Evolutionary conservation across 2,797 vertebrate genomes (phyloP).

Genomic region (Odontamblyopus lacepedii): DNA sequence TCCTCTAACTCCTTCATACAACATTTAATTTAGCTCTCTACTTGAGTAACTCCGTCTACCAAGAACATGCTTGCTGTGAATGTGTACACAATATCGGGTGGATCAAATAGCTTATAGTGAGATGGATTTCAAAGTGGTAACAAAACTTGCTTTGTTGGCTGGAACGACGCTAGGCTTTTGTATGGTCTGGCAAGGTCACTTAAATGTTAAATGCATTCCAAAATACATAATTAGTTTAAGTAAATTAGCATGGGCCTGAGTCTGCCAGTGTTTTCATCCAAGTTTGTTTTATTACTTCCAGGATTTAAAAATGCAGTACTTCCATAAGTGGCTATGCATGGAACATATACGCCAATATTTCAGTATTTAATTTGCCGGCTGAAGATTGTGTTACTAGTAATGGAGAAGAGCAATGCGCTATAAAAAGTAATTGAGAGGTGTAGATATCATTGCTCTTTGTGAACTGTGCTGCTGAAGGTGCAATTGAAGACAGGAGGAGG

Average conservation of each 20-base stretch:
- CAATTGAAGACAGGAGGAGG: constrained; percentile 24
- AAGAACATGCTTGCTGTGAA: constrained; percentile 23
- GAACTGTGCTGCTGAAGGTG: constrained; percentile 22
- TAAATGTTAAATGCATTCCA: constrained; percentile 8
- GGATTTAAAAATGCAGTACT: not conserved
- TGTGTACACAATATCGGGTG: constrained; percentile 39
- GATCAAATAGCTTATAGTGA: constrained; percentile 48
- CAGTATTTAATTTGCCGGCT: constrained; percentile 6
- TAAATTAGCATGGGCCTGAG: not conserved
- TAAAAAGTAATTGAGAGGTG: constrained; percentile 33
- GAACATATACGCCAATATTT: not conserved
- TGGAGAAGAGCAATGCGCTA: constrained; percentile 26
- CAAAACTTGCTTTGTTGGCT: constrained; percentile 33
- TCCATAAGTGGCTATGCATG: not conserved
- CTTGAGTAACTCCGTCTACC: not conserved
- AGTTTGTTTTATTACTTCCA: not conserved
- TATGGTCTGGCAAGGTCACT: constrained; percentile 27
- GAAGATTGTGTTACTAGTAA: constrained; percentile 17
- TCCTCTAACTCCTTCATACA: not conserved
- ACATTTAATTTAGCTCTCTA: constrained; percentile 8
- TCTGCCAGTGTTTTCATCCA: not conserved
- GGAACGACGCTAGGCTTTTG: constrained; percentile 19
- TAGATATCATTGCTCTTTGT: constrained; percentile 41
- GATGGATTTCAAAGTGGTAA: constrained; percentile 23
- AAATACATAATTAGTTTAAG: not conserved